Evolutionary conservation across 2,888 invertebrate genomes (phyloP).

Genomic region (Epicampocera succincta): DNA sequence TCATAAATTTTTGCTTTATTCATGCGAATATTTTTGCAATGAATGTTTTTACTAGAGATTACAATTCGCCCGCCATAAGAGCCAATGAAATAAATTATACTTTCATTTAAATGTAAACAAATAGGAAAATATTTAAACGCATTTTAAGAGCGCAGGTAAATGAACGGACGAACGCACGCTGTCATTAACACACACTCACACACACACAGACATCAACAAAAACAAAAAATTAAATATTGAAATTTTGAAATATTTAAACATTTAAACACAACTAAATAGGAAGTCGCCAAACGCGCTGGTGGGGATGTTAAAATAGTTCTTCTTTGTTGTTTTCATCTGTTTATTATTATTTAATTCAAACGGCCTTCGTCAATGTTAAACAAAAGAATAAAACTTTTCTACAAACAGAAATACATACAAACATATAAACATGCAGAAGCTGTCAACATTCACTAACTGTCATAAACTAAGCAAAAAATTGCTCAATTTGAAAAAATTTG

Average conservation of each 20-base stretch:
- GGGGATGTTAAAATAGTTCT: slow-evolving; percentile 10
- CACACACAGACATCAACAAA: too few relatives aligned
- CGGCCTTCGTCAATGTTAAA: slow-evolving; percentile 53
- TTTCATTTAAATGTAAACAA: slow-evolving; percentile 15
- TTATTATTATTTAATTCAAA: slow-evolving; percentile 1
- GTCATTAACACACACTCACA: slow-evolving; percentile 24
- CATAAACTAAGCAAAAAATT: slow-evolving; percentile 8
- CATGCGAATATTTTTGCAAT: too few relatives aligned
- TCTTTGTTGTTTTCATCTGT: not conserved
- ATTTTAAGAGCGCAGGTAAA: slow-evolving; percentile 15
- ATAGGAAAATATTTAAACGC: slow-evolving; percentile 9
- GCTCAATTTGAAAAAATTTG: not conserved
- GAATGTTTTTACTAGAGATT: too few relatives aligned
- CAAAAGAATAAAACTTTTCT: not conserved
- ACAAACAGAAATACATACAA: not conserved
- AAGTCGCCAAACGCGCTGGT: not conserved
- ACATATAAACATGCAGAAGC: not conserved
- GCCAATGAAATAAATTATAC: not conserved
- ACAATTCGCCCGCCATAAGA: too few relatives aligned
- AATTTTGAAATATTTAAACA: slow-evolving; percentile 1
- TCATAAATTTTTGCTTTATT: too few relatives aligned
- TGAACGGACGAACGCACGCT: slow-evolving; percentile 34
- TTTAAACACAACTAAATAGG: slow-evolving; percentile 20
- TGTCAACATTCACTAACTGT: slow-evolving; percentile 10
- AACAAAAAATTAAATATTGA: slow-evolving; percentile 23